Conservation (phyloP, 2,113 vertebrate species). For the Sylvietta virens region DNA sequence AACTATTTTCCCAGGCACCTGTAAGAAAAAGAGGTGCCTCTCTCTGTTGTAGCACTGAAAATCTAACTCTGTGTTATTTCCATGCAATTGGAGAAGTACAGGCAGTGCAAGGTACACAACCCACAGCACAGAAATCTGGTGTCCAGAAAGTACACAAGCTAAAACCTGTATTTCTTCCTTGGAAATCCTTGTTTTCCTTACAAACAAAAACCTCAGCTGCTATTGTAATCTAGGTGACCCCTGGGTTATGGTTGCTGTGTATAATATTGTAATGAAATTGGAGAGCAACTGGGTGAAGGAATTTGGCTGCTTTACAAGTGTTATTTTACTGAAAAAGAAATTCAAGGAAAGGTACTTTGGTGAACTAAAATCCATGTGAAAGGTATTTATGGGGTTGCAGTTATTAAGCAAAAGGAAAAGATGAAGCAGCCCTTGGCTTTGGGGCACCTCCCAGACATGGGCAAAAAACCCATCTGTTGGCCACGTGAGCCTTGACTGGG, state of each 20-base stretch:
- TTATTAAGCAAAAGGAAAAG: not conserved
- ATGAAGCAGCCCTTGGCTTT: not conserved
- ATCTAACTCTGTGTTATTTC: not conserved
- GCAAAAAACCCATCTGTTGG: not conserved
- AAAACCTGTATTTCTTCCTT: not conserved
- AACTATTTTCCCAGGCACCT: not conserved
- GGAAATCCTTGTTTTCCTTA: not conserved
- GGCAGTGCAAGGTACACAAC: fast-evolving
- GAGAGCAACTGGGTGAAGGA: not conserved
- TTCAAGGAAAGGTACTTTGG: not conserved
- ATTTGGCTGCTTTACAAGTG: not conserved
- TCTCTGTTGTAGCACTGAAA: not conserved
- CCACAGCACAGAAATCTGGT: not conserved
- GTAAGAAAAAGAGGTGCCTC: not conserved
- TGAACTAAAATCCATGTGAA: not conserved
- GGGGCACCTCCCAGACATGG: not conserved
- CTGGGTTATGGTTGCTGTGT: not conserved
- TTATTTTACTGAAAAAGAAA: not conserved
- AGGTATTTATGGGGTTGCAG: not conserved
- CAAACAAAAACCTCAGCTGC: not conserved
- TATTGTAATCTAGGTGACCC: fast-evolving
- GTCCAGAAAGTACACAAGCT: not conserved
- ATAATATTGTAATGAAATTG: not conserved
- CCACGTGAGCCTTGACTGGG: fast-evolving
- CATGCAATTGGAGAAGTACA: fast-evolving